Conservation (phyloP, 1,140 invertebrate species). For the Cherax quadricarinatus region DNA sequence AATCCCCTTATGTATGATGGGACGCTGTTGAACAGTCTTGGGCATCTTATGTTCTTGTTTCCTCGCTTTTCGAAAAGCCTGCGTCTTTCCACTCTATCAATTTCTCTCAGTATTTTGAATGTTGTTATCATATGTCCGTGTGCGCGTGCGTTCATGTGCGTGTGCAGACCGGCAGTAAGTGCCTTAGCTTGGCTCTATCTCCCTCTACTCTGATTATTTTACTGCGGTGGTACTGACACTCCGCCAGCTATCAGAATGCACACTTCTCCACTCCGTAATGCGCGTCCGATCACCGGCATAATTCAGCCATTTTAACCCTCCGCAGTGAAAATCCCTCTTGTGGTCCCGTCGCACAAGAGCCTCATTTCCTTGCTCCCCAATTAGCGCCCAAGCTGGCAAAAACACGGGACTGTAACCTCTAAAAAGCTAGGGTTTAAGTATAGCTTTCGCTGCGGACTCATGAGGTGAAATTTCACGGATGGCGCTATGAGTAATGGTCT, state of each 20-base stretch:
- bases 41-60: too few relatives aligned
- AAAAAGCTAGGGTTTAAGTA: not conserved
- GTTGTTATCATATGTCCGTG: not conserved
- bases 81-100: too few relatives aligned
- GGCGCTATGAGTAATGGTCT: constrained; percentile 50
- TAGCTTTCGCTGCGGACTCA: not conserved
- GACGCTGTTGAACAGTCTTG: too few relatives aligned
- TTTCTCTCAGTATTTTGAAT: too few relatives aligned
- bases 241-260: constrained; percentile 16
- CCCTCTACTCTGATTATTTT: constrained; percentile 12
- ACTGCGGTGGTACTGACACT: constrained; percentile 15
- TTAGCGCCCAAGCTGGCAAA: not conserved
- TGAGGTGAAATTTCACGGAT: constrained; percentile 50
- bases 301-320: constrained; percentile 6
- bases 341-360: not conserved
- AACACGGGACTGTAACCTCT: not conserved
- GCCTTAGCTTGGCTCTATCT: not conserved
- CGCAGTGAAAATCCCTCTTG: not conserved
- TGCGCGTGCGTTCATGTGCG: not conserved
- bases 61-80: too few relatives aligned
- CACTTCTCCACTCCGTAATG: constrained; percentile 29
- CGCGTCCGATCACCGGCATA: constrained; percentile 6
- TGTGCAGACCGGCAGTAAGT: not conserved
- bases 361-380: constrained; percentile 3
- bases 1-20: too few relatives aligned